Evolutionary conservation across 2,888 invertebrate genomes (phyloP).

Genomic region (Eilema griseolum): DNA sequence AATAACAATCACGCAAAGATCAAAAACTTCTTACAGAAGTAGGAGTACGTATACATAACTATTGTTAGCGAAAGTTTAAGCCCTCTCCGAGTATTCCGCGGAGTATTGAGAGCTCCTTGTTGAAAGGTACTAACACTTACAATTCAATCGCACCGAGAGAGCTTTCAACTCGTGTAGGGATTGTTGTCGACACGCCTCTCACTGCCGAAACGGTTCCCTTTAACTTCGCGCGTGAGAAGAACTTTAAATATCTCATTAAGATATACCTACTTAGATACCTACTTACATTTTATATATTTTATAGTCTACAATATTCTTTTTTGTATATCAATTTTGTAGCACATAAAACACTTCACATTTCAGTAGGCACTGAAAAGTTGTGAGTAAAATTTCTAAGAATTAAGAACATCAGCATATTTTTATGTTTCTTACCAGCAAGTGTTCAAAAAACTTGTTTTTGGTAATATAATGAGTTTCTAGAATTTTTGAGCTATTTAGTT

Average conservation of each 20-base stretch:
- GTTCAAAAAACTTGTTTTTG: too few relatives aligned
- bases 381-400: too few relatives aligned
- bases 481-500: too few relatives aligned
- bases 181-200: constrained; percentile 41
- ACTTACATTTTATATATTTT: neutral
- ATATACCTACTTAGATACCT: neutral
- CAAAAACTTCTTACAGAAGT: neutral
- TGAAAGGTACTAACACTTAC: constrained; percentile 48
- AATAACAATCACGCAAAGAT: neutral
- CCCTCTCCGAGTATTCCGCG: constrained; percentile 26
- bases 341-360: too few relatives aligned
- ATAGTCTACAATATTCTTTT: neutral
- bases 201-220: constrained; percentile 36
- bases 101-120: constrained; percentile 35
- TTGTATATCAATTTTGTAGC: too few relatives aligned
- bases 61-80: constrained; percentile 32
- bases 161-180: constrained; percentile 43
- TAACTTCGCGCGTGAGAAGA: constrained; percentile 21
- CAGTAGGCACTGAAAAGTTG: too few relatives aligned
- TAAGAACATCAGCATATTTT: too few relatives aligned
- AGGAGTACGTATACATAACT: constrained; percentile 4
- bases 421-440: too few relatives aligned
- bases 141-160: constrained; percentile 47
- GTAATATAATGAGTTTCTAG: too few relatives aligned
- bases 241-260: constrained; percentile 19